Conservation (phyloP, 2,113 vertebrate genomes). For the Noturus placidus region DNA sequence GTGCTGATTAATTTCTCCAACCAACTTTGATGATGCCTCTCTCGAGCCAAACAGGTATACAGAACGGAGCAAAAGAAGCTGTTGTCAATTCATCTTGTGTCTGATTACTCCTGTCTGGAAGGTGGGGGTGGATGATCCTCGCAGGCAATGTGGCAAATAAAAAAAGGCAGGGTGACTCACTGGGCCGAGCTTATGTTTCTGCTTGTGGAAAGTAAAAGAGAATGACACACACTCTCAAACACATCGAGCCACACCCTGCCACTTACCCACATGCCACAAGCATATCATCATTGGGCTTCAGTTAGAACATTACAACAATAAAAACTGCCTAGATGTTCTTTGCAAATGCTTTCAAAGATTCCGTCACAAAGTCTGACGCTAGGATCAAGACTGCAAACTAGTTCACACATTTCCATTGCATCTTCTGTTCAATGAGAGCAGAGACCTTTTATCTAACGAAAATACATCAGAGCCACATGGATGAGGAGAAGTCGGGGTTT, state of each 20-base stretch:
- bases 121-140: not conserved
- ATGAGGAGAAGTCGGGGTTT: not conserved
- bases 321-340: constrained; percentile 17
- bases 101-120: constrained; percentile 23
- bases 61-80: constrained; percentile 9
- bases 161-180: constrained; percentile 47
- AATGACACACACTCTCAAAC: constrained; percentile 8
- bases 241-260: constrained; percentile 45
- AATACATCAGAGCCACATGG: not conserved
- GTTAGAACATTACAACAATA: constrained; percentile 24
- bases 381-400: not conserved
- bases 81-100: constrained; percentile 31
- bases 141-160: constrained; percentile 40
- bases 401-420: not conserved
- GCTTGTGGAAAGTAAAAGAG: constrained; percentile 49
- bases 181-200: constrained; percentile 51
- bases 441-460: not conserved
- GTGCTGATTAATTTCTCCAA: constrained; percentile 14
- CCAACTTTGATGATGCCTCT: not conserved
- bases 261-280: constrained; percentile 38
- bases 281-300: constrained; percentile 14
- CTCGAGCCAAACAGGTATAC: not conserved
- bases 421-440: not conserved
- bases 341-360: not conserved
- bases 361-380: not conserved